A percentile compares a stretch with the other conserved stretches of the same genome.
Conservation (phyloP, 2,113 vertebrate genomes). For the Steatornis caripensis region DNA sequence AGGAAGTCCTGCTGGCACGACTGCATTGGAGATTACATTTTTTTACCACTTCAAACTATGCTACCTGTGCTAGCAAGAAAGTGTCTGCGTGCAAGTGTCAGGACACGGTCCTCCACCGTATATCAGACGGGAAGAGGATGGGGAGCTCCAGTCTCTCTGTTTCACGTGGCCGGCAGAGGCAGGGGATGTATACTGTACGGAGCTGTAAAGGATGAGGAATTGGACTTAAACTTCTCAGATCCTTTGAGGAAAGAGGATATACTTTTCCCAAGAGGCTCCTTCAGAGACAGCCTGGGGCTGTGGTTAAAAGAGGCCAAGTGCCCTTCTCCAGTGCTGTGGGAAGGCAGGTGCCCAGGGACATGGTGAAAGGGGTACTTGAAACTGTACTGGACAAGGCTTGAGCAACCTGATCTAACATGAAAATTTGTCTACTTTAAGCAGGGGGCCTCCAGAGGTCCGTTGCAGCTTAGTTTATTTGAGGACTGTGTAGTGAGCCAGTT, state of each 20-base stretch:
- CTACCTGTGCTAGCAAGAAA: not conserved
- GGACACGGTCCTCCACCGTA: not conserved
- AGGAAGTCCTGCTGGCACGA: not conserved
- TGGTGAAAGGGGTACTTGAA: not conserved
- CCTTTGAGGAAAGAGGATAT: not conserved
- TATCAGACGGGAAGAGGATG: not conserved
- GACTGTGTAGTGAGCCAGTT: not conserved
- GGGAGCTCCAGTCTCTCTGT: not conserved
- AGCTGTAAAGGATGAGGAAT: not conserved
- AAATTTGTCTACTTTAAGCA: not conserved
- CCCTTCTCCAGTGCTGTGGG: not conserved
- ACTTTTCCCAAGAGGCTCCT: not conserved
- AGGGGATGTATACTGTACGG: accelerated
- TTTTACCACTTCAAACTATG: not conserved
- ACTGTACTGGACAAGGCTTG: not conserved
- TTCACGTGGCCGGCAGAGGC: not conserved
- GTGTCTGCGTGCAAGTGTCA: accelerated
- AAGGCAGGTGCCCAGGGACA: accelerated
- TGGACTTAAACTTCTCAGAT: not conserved
- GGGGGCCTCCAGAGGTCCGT: not conserved
- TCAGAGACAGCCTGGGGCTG: not conserved
- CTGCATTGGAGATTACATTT: not conserved
- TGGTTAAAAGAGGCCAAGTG: no score
- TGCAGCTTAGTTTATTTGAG: not conserved
- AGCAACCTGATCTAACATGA: not conserved